Base-by-base conservation (phyloP, 1,140 invertebrate genomes). In the Cotesia glomerata region DNA sequence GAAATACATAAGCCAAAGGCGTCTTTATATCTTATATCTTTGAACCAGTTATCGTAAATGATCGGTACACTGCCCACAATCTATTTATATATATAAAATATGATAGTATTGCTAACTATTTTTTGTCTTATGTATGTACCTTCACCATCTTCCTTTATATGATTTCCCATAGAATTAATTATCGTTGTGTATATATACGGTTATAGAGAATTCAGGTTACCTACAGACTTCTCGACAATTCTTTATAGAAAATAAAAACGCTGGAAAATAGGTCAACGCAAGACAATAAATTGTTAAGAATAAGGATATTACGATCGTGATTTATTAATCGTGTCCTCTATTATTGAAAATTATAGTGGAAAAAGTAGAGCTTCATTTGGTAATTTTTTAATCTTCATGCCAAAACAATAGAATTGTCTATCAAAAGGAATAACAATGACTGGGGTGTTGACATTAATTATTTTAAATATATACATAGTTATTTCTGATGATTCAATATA, bases 201-300 rank as follows among this genome's bases (percentile, higher is more conserved):
- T 18, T 18, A 54, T 13, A 35, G 11, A 39, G 59, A 63, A 63
- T 63, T 34, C 61, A 63, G 61, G 61, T 39, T 63, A 16, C 32
- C 32, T n/a, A 8, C 36, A 11, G 13, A 14, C 11, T 26, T 45
- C 34, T 16, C 35, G 14, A 45, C 36, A 35, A 49, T 18, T 64
- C 39, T 64, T 45, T 45, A n/a, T 14, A 36, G 58, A 26, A 61
- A 61, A 32, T 9, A 35, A 54, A 67, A 26, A 67, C 52, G 1
- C 52, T 67, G 65, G 34, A 72, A 62, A 72, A 72, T 72, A 32
- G 70, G 70, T 66, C 63, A 59, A 54, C 18, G 4, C 16, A 11
- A 71, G 16, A 71, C 62, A 71, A 71, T 71, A 59, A 4, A 16
- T 39, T 39, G 52, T 26, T 4, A 58, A 35, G 35, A 49, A 34